These are phyloP conservation scores for Cariama cristata DNA, from an alignment of 2,113 vertebrate species.

Conservation along the genomic window DNA sequence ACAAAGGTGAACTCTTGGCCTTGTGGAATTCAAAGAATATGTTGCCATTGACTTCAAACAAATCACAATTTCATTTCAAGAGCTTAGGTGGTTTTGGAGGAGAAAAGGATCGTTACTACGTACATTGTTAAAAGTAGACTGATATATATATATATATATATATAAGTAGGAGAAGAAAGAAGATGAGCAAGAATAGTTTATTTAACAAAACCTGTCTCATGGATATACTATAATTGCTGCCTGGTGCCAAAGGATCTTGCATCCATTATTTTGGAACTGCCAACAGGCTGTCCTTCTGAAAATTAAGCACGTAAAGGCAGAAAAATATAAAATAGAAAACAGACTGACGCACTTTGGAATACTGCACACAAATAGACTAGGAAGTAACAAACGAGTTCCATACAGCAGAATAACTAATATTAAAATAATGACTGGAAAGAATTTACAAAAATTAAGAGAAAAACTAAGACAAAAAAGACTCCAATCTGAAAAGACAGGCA, in stretches of 20 bases:
- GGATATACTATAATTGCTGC: not conserved
- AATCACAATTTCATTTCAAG: not conserved
- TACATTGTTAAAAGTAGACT: not conserved
- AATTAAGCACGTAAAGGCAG: not conserved
- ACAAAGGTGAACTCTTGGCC: not conserved
- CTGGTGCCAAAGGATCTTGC: not conserved
- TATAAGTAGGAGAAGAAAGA: not conserved
- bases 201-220: not conserved
- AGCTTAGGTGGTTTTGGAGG: not conserved
- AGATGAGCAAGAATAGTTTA: not conserved
- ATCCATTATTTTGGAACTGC: not conserved
- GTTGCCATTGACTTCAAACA: not conserved
- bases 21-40: not conserved
- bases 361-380: not conserved
- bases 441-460: not conserved
- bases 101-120: not conserved
- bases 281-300: not conserved
- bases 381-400: not conserved
- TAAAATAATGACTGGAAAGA: not conserved
- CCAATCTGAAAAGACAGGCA: not conserved
- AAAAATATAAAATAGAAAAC: not conserved
- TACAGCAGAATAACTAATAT: not conserved
- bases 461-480: not conserved
- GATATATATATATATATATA: not conserved
- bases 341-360: not conserved